A percentile compares a stretch with the other conserved stretches of the same genome.
These are phyloP conservation scores for Tribolium madens DNA, from an alignment of 1,140 invertebrate genomes.

Conservation along the genomic window DNA sequence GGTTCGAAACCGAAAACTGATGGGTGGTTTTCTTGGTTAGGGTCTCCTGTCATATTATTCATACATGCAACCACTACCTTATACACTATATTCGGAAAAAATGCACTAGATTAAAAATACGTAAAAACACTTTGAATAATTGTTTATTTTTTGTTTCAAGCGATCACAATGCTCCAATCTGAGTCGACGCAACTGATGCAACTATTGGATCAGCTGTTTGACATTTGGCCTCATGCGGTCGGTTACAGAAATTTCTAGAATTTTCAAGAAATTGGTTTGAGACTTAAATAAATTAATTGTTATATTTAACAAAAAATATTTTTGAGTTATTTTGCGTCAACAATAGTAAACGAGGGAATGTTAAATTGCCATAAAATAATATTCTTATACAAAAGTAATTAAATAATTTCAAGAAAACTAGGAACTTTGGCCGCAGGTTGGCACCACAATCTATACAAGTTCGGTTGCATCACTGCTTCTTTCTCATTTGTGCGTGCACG, in stretches of 20 bases:
- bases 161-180: not conserved
- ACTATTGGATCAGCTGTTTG: conserved; percentile 27
- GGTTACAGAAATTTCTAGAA: conserved; percentile 9
- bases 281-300: not conserved
- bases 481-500: not conserved
- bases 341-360: not conserved
- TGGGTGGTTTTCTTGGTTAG: conserved; percentile 59
- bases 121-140: not conserved
- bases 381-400: not conserved
- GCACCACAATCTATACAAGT: not conserved
- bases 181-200: not conserved
- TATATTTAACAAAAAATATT: not conserved
- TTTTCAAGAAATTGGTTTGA: conserved; percentile 5
- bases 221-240: not conserved
- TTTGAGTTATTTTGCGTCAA: not conserved
- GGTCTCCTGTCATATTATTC: conserved; percentile 59
- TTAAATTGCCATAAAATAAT: not conserved
- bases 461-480: not conserved
- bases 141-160: conserved; percentile 24
- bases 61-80: conserved; percentile 17
- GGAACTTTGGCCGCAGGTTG: not conserved
- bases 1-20: conserved; percentile 55
- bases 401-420: not conserved
- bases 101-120: not conserved
- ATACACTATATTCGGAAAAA: not conserved